Percentiles rank a stretch among this genome's conserved stretches.
These are phyloP conservation scores for Rhimphoctona megacephalus DNA, from an alignment of 2,888 invertebrate species.

Conservation along the genomic window DNA sequence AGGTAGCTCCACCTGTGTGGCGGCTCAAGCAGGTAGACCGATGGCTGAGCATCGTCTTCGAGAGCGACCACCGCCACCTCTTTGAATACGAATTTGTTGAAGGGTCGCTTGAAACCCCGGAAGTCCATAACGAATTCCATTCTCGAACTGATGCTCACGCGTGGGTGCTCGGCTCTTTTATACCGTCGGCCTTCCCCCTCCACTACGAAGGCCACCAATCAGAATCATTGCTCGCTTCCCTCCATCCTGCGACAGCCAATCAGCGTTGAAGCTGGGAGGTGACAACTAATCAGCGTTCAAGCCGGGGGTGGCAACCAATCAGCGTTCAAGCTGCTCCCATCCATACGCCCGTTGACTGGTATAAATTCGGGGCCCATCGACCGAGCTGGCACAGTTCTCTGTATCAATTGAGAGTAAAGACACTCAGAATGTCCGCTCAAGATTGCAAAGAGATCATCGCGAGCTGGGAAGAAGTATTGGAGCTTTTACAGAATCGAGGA, in stretches of 20 bases:
- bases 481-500: not conserved
- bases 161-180: constrained; percentile 9
- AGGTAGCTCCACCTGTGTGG: constrained; percentile 44
- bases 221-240: too few species aligned
- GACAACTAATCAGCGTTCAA: not conserved
- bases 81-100: constrained; percentile 56
- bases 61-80: constrained; percentile 46
- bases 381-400: constrained; percentile 1
- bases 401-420: too few species aligned
- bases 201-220: too few species aligned
- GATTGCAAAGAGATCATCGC: constrained; percentile 23
- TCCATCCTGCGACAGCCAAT: not conserved
- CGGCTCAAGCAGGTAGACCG: constrained; percentile 46
- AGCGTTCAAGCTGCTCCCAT: too few species aligned
- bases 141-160: constrained; percentile 14
- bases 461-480: constrained; percentile 26
- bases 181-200: too few species aligned
- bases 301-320: too few species aligned
- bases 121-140: constrained; percentile 58
- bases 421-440: constrained; percentile 20
- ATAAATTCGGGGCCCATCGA: not conserved
- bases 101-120: constrained; percentile 49
- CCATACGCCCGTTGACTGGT: not conserved
- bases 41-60: constrained; percentile 24
- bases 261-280: too few species aligned